These are phyloP conservation scores for Zosterops hypoxanthus DNA, from an alignment of 2,113 vertebrate genomes.

Conservation along the genomic window DNA sequence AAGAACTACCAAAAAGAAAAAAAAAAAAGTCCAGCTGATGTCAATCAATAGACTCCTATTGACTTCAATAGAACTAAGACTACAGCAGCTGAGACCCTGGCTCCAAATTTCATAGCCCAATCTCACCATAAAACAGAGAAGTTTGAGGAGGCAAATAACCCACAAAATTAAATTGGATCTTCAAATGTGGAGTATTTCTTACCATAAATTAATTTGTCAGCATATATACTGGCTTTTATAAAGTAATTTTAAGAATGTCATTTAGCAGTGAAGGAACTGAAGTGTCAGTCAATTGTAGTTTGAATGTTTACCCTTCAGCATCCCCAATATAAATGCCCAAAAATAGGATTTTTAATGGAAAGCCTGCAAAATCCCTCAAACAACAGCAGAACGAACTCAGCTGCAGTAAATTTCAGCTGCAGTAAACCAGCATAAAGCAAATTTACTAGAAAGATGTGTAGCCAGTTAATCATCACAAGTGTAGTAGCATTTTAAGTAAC, in stretches of 20 bases:
- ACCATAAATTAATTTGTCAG: not conserved
- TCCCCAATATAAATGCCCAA: not conserved
- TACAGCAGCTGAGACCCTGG: not conserved
- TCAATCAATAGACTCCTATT: not conserved
- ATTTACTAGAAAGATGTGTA: not conserved
- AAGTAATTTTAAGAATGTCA: conserved; percentile 5
- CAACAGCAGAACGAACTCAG: not conserved
- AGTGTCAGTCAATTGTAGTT: not conserved
- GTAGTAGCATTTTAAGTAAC: not conserved
- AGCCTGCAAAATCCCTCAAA: not conserved
- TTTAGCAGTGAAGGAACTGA: not conserved
- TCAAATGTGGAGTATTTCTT: not conserved
- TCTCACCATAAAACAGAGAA: not conserved
- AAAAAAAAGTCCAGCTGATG: not conserved
- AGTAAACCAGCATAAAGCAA: not conserved
- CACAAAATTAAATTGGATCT: not conserved
- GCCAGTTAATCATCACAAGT: conserved; percentile 18
- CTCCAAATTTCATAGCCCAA: not conserved
- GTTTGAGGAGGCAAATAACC: not conserved
- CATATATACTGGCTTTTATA: not conserved
- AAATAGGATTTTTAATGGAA: not conserved
- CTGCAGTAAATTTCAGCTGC: not conserved
- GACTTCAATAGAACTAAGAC: not conserved
- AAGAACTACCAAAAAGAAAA: not conserved
- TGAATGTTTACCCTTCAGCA: not conserved